Evolutionary conservation across 2,888 invertebrate genomes (phyloP).

Genomic region (Lordiphosa andalusiaca): DNA sequence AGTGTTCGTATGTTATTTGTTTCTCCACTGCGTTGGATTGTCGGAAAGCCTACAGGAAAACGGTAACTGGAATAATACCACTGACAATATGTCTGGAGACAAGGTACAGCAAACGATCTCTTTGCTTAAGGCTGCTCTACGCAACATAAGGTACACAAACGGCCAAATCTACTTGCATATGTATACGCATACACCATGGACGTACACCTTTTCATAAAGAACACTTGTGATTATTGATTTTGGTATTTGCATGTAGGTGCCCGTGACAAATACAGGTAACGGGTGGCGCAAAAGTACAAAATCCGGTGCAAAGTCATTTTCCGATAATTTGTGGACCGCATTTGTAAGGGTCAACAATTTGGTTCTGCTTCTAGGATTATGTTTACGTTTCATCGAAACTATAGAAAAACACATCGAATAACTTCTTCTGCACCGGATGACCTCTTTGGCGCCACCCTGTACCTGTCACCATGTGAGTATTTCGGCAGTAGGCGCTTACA

Average conservation of each 20-base stretch:
- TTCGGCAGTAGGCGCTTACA: constrained; percentile 4
- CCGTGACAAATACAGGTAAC: no score
- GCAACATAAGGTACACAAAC: constrained; percentile 31
- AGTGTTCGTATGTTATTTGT: constrained; percentile 19
- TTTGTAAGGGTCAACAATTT: no score
- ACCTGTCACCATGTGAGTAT: background rate
- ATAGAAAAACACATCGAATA: no score
- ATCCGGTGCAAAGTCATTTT: background rate
- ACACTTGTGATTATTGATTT: no score
- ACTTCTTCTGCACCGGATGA: no score
- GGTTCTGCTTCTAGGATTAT: no score
- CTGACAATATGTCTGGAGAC: background rate
- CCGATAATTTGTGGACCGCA: no score
- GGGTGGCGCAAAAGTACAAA: no score
- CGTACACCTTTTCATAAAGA: no score
- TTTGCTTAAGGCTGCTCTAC: constrained; percentile 18
- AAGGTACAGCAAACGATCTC: constrained; percentile 9
- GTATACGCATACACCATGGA: no score
- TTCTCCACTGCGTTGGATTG: constrained; percentile 13
- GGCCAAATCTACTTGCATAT: background rate
- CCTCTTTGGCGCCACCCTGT: background rate
- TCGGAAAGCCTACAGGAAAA: constrained; percentile 12
- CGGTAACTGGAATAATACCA: background rate
- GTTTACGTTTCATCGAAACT: no score
- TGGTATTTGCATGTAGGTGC: no score